Conservation (phyloP, 2,113 vertebrate species). For the Gobius niger region DNA sequence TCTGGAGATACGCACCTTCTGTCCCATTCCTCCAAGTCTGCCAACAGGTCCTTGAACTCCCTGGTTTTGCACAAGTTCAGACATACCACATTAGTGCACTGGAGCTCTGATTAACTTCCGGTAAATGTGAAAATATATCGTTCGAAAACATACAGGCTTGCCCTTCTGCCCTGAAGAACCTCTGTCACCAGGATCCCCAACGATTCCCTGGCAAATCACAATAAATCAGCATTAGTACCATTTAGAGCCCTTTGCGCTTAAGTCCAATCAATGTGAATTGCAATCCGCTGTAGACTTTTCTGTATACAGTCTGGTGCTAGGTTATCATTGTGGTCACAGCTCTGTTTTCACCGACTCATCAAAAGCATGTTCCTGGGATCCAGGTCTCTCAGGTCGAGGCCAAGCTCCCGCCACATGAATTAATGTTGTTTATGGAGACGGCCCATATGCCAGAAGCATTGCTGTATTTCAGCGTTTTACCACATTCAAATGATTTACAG, state of each 20-base stretch:
- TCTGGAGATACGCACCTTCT: constrained; percentile 62
- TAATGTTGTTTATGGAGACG: constrained; percentile 62
- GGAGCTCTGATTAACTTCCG: no score
- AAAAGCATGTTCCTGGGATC: constrained; percentile 36
- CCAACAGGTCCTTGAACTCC: constrained; percentile 71
- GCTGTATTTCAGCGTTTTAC: constrained; percentile 42
- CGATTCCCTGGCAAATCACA: constrained; percentile 70
- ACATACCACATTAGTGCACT: not conserved
- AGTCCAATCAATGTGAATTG: constrained; percentile 1
- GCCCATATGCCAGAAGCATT: constrained; percentile 49
- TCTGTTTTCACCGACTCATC: constrained; percentile 41
- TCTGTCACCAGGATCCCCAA: constrained; percentile 79
- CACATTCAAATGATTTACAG: constrained; percentile 53
- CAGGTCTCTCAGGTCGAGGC: constrained; percentile 33
- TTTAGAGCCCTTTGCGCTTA: not conserved
- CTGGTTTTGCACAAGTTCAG: constrained; percentile 49
- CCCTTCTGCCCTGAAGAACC: constrained; percentile 76
- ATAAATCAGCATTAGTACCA: constrained; percentile 9
- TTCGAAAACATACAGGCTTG: constrained; percentile 70
- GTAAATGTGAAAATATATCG: not conserved
- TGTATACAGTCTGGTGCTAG: constrained; percentile 10
- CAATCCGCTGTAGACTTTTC: not conserved
- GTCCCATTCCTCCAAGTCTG: constrained; percentile 64
- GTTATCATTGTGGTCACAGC: constrained; percentile 23
- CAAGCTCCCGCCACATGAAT: constrained; percentile 53